These are phyloP conservation scores for Meteorus cinctellus DNA, from an alignment of 2,888 invertebrate genomes.

Conservation along the genomic window DNA sequence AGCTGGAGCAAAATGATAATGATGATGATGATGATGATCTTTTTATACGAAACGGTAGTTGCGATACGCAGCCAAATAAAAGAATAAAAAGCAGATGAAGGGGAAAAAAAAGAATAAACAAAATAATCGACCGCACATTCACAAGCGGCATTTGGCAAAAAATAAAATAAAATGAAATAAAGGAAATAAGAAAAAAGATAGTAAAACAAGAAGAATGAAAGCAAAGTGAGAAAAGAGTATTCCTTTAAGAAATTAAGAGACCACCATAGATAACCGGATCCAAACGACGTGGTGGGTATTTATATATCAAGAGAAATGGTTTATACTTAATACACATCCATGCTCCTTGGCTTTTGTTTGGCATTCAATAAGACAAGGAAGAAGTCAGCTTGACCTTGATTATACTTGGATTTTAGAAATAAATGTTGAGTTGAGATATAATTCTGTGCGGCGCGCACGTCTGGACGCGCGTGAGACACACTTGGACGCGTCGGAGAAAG, in stretches of 20 bases:
- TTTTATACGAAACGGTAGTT: constrained; percentile 11
- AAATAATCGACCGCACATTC: neutral
- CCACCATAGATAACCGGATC: constrained; percentile 13
- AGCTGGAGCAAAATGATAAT: neutral
- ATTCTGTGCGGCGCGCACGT: neutral
- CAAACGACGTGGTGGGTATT: constrained; percentile 10
- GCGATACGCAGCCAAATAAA: neutral
- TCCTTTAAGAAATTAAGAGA: constrained; percentile 12
- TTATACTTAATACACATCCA: constrained; percentile 11
- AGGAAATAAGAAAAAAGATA: neutral
- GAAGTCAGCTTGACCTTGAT: constrained; percentile 40
- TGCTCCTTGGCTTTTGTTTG: constrained; percentile 28
- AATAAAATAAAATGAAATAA: neutral
- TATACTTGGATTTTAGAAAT: constrained; percentile 40
- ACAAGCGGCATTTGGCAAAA: neutral
- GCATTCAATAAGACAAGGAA: constrained; percentile 31
- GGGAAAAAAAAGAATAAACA: neutral
- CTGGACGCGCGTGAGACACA: constrained; percentile 26
- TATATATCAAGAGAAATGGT: neutral
- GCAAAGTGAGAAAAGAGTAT: constrained; percentile 9
- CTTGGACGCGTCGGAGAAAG: constrained; percentile 35
- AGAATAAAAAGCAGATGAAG: neutral
- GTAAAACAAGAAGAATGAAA: neutral
- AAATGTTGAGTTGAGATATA: constrained; percentile 23
- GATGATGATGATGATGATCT: too few species aligned